phyloP scores from a whole-genome alignment of 53 echinoderm and acorn worm genomes.

The Astropecten irregularis region DNA sequence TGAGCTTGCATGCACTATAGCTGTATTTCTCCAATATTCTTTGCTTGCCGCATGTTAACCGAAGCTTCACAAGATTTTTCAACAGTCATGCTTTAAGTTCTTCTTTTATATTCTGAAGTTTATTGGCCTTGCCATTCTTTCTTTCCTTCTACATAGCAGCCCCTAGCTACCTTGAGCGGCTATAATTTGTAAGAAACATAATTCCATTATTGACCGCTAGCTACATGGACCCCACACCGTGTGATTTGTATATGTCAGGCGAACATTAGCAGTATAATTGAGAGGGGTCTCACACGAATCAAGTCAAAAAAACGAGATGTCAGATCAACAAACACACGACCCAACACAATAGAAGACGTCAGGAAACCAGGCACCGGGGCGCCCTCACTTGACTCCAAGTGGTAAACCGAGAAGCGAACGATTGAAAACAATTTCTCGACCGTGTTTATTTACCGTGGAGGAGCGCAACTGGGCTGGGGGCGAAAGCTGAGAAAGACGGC shows the following conservation, averaged over 20 bases:
- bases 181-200: too few species aligned
- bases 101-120: too few species aligned
- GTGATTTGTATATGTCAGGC: neutral
- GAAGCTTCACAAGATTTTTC: too few species aligned
- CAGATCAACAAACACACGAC: slow-evolving; percentile 33
- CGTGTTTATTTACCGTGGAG: slow-evolving; percentile 32
- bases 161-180: too few species aligned
- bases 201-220: too few species aligned
- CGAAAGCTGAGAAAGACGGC: neutral
- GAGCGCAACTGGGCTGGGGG: neutral
- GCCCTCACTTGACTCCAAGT: slow-evolving; percentile 14
- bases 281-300: neutral
- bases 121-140: too few species aligned
- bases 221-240: neutral
- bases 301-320: neutral
- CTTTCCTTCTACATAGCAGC: too few species aligned
- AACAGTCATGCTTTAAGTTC: too few species aligned
- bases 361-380: slow-evolving; percentile 37
- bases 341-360: slow-evolving; percentile 17
- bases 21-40: too few species aligned
- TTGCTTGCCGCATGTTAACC: too few species aligned
- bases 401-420: neutral
- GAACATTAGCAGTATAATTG: neutral
- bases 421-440: slow-evolving; percentile 17
- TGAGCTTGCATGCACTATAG: too few species aligned